Evolutionary conservation across 2,888 invertebrate species (phyloP), one percentile per base, ranked within the genome.

Genomic region (Epirrita christyi): DNA sequence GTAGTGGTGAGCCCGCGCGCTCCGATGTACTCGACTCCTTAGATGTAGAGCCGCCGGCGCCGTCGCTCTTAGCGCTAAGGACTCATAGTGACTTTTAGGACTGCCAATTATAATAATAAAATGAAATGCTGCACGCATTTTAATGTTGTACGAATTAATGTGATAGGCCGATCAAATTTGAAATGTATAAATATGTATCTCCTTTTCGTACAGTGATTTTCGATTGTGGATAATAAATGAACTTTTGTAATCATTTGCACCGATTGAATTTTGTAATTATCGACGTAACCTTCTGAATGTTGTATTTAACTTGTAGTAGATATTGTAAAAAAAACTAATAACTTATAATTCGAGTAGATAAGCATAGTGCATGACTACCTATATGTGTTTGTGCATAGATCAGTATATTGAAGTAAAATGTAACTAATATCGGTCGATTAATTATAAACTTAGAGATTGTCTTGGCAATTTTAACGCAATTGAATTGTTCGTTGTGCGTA

Each of bases 321-420:
- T 86, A 87, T 85, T 91, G 89, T 90, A 90, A 84, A 89, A 84
- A 89, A 84, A 85, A 77, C 78, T 81, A 82, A 81, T 83, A 82
- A 88, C 77, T 81, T 83, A 83, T 83, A 83, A 86, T 84, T 87
- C 72, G 79, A 83, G 86, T 89, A 88, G 88, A 75, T 83, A 82
- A 86, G 80, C 74, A 80, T 88, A 88, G 88, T 72, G n/a, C n/a
- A n/a, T n/a, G 78, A 78, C 74, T 82, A 83, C 76, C 21, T 57
- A 32, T 84, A 82, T 85, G 88, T 90, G 88, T 90, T 85, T 87
- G 88, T 90, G 91, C 87, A 85, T 90, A 89, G 88, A 80, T 84
- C 78, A 76, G 67, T 75, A 77, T 77, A 78, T 73, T 74, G 71
- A 71, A 76, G 63, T 70, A 76, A 76, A 75, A 67, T 72, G 73